Percentiles rank a stretch among this genome's conserved stretches.
phyloP scores from a whole-genome alignment of 1,140 invertebrate species.

The Drosophila setifemur region DNA sequence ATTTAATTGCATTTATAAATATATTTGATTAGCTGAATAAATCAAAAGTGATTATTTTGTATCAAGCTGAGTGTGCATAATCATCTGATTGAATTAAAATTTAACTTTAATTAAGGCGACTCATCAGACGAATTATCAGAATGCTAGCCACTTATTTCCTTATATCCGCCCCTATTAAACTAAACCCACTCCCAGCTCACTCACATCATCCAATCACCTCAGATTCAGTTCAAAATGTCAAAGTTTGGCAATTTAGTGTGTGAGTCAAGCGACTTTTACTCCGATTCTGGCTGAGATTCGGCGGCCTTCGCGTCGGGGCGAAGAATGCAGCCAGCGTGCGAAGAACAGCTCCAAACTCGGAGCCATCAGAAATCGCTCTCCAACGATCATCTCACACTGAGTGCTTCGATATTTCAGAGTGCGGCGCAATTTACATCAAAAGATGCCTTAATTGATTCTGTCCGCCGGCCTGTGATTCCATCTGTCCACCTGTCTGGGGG shows the following conservation, averaged over 20 bases:
- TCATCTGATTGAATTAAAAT: too few species aligned
- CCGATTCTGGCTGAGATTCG: constrained; percentile 72
- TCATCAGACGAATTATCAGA: too few species aligned
- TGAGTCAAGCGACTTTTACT: constrained; percentile 74
- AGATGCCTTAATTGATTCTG: constrained; percentile 72
- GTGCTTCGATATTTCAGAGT: constrained; percentile 54
- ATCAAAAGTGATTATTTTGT: too few species aligned
- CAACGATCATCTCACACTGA: constrained; percentile 41
- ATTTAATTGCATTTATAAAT: too few species aligned
- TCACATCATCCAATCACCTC: neutral
- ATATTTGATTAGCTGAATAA: too few species aligned
- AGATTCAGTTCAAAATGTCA: constrained; percentile 50
- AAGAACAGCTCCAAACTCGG: too few species aligned
- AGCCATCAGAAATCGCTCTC: constrained; percentile 23
- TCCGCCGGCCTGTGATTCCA: constrained; percentile 9
- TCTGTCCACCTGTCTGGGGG: constrained; percentile 8
- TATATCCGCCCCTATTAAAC: neutral
- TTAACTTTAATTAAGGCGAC: too few species aligned
- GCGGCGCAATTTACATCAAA: constrained; percentile 72
- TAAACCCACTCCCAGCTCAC: constrained; percentile 3
- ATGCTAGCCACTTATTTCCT: neutral
- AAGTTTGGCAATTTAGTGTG: constrained; percentile 44
- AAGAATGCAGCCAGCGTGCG: constrained; percentile 64
- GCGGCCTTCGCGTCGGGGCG: constrained; percentile 54
- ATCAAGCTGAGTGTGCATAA: too few species aligned